Evolutionary conservation across 2,797 vertebrate genomes (phyloP).

Genomic region (Echeneis naucrates): DNA sequence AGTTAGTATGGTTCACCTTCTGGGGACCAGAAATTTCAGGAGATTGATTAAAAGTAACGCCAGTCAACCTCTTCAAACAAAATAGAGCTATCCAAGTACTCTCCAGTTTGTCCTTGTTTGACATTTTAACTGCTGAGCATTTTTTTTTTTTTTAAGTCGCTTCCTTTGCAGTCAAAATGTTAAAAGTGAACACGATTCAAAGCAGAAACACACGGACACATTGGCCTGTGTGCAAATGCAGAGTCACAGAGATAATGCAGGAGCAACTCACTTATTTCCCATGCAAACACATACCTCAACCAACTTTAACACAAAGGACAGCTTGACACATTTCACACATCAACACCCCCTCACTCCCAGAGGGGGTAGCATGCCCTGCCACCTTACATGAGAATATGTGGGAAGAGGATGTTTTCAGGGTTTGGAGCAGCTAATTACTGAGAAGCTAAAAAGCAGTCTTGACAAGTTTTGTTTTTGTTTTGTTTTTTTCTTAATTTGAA

Average conservation of each 20-base stretch:
- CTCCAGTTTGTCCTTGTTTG: conserved; percentile 5
- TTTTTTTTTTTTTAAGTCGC: too few relatives aligned
- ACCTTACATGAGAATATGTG: conserved; percentile 60
- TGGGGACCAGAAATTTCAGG: not conserved
- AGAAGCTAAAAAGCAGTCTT: conserved; percentile 21
- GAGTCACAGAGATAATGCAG: conserved; percentile 26
- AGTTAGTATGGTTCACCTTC: not conserved
- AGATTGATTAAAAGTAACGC: not conserved
- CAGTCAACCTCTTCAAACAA: not conserved
- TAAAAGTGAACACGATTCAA: conserved; percentile 3
- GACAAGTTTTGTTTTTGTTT: too few relatives aligned
- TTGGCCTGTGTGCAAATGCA: conserved; percentile 19
- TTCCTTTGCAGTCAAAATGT: conserved; percentile 41
- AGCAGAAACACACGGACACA: conserved; percentile 10
- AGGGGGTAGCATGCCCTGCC: conserved; percentile 20
- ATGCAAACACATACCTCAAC: conserved; percentile 56
- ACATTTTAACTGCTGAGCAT: conserved; percentile 41
- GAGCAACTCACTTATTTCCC: conserved; percentile 49
- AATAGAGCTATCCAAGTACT: not conserved
- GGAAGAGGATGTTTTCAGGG: conserved; percentile 44
- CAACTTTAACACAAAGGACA: conserved; percentile 60
- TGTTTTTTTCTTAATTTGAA: too few relatives aligned
- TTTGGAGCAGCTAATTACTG: conserved; percentile 63
- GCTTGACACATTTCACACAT: conserved; percentile 69
- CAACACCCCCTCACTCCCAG: conserved; percentile 47